A percentile compares a stretch with the other conserved stretches of the same genome.
Conservation (phyloP, 2,888 invertebrate species). For the Teleiodes luculella region DNA sequence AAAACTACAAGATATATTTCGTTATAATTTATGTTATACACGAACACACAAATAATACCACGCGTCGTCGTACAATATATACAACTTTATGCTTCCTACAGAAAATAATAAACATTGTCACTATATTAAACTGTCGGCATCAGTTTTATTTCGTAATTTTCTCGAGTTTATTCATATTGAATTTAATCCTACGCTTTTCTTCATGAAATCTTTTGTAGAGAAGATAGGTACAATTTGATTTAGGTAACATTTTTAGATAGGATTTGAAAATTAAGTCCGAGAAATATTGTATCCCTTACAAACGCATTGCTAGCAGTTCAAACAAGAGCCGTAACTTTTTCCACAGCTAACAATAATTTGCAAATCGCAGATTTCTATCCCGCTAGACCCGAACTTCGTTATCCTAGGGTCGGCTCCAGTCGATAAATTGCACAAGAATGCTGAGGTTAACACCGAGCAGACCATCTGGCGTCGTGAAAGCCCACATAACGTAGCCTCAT, state of each 20-base stretch:
- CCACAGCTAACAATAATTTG: not conserved
- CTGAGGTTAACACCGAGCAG: constrained; percentile 30
- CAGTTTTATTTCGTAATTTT: constrained; percentile 1
- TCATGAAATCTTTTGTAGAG: not conserved
- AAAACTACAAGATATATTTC: not conserved
- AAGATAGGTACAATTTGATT: too few species aligned
- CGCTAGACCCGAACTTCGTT: constrained; percentile 2
- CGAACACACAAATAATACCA: constrained; percentile 7
- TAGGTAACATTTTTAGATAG: too few species aligned
- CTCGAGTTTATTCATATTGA: not conserved
- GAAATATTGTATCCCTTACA: not conserved
- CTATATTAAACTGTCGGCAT: constrained; percentile 17
- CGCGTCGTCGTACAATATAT: not conserved
- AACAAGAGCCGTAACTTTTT: not conserved
- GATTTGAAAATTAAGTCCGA: too few species aligned
- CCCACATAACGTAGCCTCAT: constrained; percentile 30
- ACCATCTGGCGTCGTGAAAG: constrained; percentile 48
- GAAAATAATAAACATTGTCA: constrained; percentile 18
- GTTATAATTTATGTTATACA: constrained; percentile 2
- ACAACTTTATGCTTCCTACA: constrained; percentile 13
- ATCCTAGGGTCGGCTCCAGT: not conserved
- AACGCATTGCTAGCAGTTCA: not conserved
- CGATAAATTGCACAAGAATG: constrained; percentile 20
- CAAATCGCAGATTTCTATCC: not conserved
- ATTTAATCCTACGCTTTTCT: not conserved